Conservation (phyloP, 2,888 invertebrate genomes). For the Synanthedon andrenaeformis region DNA sequence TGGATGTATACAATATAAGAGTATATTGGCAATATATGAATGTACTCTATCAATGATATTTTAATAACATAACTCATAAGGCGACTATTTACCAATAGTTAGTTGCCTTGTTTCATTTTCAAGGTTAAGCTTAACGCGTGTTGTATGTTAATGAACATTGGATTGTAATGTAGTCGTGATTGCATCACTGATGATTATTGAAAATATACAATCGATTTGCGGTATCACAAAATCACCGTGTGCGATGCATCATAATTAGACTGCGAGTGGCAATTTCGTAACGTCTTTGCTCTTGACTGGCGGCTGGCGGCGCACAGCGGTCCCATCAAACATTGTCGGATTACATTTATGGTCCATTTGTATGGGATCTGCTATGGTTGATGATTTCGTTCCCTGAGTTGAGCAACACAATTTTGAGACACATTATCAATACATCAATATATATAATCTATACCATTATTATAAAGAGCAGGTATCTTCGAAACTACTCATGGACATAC, state of each 20-base stretch:
- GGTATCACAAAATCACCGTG: background rate
- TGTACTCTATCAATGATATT: no score
- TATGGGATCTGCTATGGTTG: slow-evolving; percentile 58
- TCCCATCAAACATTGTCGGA: slow-evolving; percentile 57
- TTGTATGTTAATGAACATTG: no score
- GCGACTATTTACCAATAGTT: no score
- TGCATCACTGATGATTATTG: background rate
- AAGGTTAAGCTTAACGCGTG: no score
- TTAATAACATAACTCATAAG: no score
- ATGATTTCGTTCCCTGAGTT: slow-evolving; percentile 43
- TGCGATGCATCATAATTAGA: background rate
- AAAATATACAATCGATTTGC: background rate
- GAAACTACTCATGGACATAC: no score
- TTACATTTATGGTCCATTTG: slow-evolving; percentile 60
- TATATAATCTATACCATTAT: no score
- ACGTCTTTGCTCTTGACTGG: slow-evolving; percentile 1
- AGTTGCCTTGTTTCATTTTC: no score
- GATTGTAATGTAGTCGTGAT: background rate
- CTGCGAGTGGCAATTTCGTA: slow-evolving; percentile 1
- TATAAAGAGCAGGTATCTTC: no score
- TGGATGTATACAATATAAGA: no score
- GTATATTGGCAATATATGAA: no score
- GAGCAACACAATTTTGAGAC: slow-evolving; percentile 37
- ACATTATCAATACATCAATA: slow-evolving; percentile 1
- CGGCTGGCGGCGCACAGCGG: slow-evolving; percentile 1